These are phyloP conservation scores for Geotrupes spiniger DNA, from an alignment of 2,888 invertebrate genomes.

Conservation along the genomic window DNA sequence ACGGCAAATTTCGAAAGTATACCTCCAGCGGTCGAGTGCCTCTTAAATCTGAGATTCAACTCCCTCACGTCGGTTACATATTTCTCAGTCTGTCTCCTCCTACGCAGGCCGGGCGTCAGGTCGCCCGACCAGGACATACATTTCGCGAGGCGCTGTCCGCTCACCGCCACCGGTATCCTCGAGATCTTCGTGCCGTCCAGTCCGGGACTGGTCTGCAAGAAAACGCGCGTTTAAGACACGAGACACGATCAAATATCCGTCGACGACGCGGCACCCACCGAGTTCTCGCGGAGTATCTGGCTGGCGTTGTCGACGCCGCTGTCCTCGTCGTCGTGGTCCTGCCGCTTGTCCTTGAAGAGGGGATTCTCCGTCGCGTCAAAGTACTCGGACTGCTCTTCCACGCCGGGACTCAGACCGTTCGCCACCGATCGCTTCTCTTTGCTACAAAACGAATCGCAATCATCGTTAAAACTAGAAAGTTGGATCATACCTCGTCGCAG, in stretches of 20 bases:
- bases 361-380: slow-evolving; percentile 75
- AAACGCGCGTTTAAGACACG: slow-evolving; percentile 3
- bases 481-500: too few relatives aligned
- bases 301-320: slow-evolving; percentile 50
- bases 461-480: too few relatives aligned
- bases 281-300: slow-evolving; percentile 47
- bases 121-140: slow-evolving; percentile 69
- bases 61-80: slow-evolving; percentile 84
- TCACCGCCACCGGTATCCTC: slow-evolving; percentile 65
- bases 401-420: slow-evolving; percentile 57
- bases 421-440: slow-evolving; percentile 42
- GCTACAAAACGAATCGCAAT: slow-evolving; percentile 28
- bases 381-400: slow-evolving; percentile 74
- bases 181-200: slow-evolving; percentile 53
- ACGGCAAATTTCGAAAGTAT: too few relatives aligned
- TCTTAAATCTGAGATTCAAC: slow-evolving; percentile 74
- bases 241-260: slow-evolving; percentile 1
- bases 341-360: slow-evolving; percentile 43
- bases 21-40: slow-evolving; percentile 53
- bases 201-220: slow-evolving; percentile 45
- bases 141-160: slow-evolving; percentile 59
- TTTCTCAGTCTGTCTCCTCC: slow-evolving; percentile 76
- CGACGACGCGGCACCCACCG: slow-evolving; percentile 37
- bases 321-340: slow-evolving; percentile 48
- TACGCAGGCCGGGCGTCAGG: slow-evolving; percentile 66